These are phyloP conservation scores for Phoxinus phoxinus DNA, from an alignment of 2,113 vertebrate genomes.

Conservation along the genomic window DNA sequence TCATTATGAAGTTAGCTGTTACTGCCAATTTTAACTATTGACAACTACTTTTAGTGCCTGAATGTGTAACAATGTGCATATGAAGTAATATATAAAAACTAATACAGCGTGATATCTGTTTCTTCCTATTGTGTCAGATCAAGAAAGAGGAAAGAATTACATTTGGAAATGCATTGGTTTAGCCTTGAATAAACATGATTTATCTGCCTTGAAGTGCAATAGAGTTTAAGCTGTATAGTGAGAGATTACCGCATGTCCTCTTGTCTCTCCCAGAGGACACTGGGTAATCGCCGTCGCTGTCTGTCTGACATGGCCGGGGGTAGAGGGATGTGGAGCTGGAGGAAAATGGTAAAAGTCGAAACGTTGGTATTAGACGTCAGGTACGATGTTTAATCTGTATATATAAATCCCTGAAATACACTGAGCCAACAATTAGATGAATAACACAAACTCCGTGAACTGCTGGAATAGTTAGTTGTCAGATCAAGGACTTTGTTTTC, in stretches of 20 bases:
- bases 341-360: constrained; percentile 43
- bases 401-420: constrained; percentile 57
- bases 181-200: constrained; percentile 64
- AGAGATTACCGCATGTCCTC: constrained; percentile 54
- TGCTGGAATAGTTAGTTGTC: constrained; percentile 40
- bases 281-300: constrained; percentile 54
- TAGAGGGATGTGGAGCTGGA: constrained; percentile 35
- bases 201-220: constrained; percentile 62
- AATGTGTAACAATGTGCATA: constrained; percentile 3
- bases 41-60: background rate
- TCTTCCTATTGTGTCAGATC: constrained; percentile 43
- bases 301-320: constrained; percentile 44
- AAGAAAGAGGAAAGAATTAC: constrained; percentile 48
- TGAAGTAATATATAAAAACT: background rate
- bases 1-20: too few species aligned
- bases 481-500: constrained; percentile 42
- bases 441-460: constrained; percentile 46
- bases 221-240: constrained; percentile 46
- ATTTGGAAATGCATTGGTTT: constrained; percentile 44
- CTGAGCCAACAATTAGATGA: constrained; percentile 44
- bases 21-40: background rate
- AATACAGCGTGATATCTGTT: constrained; percentile 23
- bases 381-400: constrained; percentile 49
- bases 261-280: constrained; percentile 50
- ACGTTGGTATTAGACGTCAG: constrained; percentile 12